phyloP scores from a whole-genome alignment of 1,140 invertebrate species.

The Anastrepha obliqua region DNA sequence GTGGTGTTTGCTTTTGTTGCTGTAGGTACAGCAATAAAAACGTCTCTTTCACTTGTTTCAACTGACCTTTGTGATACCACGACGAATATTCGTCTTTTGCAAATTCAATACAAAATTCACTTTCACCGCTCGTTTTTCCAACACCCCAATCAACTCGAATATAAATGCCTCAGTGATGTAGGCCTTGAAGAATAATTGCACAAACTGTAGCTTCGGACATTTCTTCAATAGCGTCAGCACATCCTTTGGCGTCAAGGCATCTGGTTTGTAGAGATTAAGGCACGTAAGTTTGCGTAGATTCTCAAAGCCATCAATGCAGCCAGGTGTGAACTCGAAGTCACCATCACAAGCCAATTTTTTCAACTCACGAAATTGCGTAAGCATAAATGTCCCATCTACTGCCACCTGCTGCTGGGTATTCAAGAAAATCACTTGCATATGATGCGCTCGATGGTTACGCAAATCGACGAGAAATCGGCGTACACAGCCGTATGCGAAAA shows the following conservation, averaged over 20 bases:
- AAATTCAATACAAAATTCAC: conserved; percentile 37
- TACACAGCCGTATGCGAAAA: conserved; percentile 19
- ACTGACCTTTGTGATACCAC: conserved; percentile 30
- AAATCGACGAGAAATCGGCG: conserved; percentile 33
- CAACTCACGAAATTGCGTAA: conserved; percentile 34
- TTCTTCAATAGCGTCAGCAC: conserved; percentile 38
- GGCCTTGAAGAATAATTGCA: conserved; percentile 13
- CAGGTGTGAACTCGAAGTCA: conserved; percentile 9
- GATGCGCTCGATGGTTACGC: conserved; percentile 31
- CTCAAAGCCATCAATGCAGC: conserved; percentile 31
- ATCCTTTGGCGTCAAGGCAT: conserved; percentile 37
- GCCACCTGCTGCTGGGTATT: not conserved
- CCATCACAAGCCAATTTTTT: conserved; percentile 10
- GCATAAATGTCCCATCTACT: conserved; percentile 28
- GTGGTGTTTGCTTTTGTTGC: too few species aligned
- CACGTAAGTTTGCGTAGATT: conserved; percentile 41
- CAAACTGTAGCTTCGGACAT: conserved; percentile 9
- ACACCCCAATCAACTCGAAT: conserved; percentile 20
- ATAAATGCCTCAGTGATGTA: conserved; percentile 7
- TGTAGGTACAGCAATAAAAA: not conserved
- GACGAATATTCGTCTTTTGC: conserved; percentile 26
- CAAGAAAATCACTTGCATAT: conserved; percentile 31
- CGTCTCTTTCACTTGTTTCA: not conserved
- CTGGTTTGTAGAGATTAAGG: conserved; percentile 7
- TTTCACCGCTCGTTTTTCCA: conserved; percentile 12